Base-by-base conservation (phyloP, 2,797 vertebrate species). In the Falco novaeseelandiae region DNA sequence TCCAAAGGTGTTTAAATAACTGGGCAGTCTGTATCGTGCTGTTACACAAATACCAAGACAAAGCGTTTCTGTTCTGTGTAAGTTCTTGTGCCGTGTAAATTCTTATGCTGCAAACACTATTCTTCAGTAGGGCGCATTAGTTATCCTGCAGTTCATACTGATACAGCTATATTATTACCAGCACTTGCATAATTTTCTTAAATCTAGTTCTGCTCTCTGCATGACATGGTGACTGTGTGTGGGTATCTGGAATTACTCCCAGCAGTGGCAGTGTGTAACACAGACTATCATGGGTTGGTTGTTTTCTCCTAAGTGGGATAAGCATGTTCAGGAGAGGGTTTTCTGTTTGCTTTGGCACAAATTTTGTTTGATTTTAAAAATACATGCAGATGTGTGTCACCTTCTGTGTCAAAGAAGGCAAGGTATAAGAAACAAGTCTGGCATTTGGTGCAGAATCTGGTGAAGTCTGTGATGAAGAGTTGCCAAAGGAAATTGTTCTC, bases 331-430 rank as follows among this genome's bases (percentile, higher is more conserved):
- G 38, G 40, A 74, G 67, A 67, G 22, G 20, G 9, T 38, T 82
- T 93, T 57, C n/a, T 48, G 51, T 62, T 71, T 84, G 62, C n/a
- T 76, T 73, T 94, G 36, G 8, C 84, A 26, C 8, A 0, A 2
- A 2, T 95, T 79, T 80, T 87, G 25, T 89, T 87, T 92, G 7
- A 44, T 66, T 83, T 83, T 63, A 36, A 83, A 78, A 88, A 76
- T 72, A 46, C 0, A 1, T 12, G 8, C 34, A 59, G 42, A 34
- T 29, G 10, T 54, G 19, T 34, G 30, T 73, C 59, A 74, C 20
- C 44, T 67, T 34, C 44, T 80, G 9, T 6, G 22, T 76, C 25
- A 27, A 17, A 54, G 32, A 48, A 40, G 11, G 23, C 27, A 52
- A 49, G 12, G 20, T 83, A 15, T 49, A 78, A 88, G 55, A 58